Evolutionary conservation across 2,113 vertebrate genomes (phyloP).

Genomic region (Muntiacus reevesi): DNA sequence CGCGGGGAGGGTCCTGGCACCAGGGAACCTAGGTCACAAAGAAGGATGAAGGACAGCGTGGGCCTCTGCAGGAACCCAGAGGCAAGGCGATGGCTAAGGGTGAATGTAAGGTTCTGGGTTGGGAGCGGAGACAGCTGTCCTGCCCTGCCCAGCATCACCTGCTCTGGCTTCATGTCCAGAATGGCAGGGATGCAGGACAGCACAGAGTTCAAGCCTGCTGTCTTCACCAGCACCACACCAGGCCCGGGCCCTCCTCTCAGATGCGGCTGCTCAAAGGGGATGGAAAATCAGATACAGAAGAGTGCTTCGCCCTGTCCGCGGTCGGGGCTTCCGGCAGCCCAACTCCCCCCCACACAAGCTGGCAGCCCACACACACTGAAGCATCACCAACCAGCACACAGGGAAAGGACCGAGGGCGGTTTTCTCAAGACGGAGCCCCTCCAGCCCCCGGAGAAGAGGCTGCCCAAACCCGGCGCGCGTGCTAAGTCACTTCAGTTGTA

Average conservation of each 20-base stretch:
- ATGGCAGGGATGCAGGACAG: background rate
- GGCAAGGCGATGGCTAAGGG: background rate
- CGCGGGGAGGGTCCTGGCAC: background rate
- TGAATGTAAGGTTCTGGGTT: background rate
- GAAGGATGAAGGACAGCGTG: background rate
- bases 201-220: background rate
- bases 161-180: background rate
- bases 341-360: background rate
- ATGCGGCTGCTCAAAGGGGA: background rate
- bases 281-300: background rate
- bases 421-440: background rate
- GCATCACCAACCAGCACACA: background rate
- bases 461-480: background rate
- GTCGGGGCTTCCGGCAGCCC: background rate
- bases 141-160: background rate
- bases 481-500: background rate
- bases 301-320: background rate
- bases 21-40: background rate
- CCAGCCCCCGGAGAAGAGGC: background rate
- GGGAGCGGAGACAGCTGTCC: rapidly evolving
- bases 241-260: background rate
- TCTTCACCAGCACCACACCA: background rate
- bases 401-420: background rate
- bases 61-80: background rate
- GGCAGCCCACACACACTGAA: background rate